Conservation (phyloP, 2,888 invertebrate genomes). For the Mellilla xanthometata region DNA sequence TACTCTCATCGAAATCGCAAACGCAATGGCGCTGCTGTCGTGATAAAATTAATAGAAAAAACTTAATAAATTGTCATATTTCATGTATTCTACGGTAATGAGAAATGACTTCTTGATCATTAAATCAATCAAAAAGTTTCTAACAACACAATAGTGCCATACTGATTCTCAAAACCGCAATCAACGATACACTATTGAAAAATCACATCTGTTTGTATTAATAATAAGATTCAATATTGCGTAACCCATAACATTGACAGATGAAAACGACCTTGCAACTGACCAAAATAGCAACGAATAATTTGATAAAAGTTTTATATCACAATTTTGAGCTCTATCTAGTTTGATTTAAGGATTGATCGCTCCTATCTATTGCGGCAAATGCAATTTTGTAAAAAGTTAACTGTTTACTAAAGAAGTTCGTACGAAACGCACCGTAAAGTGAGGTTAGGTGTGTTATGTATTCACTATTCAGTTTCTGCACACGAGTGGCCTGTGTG, state of each 20-base stretch:
- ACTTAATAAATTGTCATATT: too few relatives aligned
- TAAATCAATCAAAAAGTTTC: too few relatives aligned
- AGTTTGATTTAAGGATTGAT: slow-evolving; percentile 12
- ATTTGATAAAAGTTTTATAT: slow-evolving; percentile 8
- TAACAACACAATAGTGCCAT: background rate
- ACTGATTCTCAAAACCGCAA: slow-evolving; percentile 8
- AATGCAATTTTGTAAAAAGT: slow-evolving; percentile 24
- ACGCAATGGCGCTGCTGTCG: too few relatives aligned
- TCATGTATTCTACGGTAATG: too few relatives aligned
- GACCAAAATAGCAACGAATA: slow-evolving; percentile 16
- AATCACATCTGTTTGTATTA: slow-evolving; percentile 2
- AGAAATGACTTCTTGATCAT: too few relatives aligned
- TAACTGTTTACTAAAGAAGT: slow-evolving; percentile 38
- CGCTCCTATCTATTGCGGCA: background rate
- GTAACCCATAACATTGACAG: slow-evolving; percentile 18
- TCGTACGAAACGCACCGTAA: slow-evolving; percentile 25
- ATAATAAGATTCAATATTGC: slow-evolving; percentile 29
- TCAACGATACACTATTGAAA: slow-evolving; percentile 1
- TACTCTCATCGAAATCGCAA: too few relatives aligned
- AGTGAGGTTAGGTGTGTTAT: slow-evolving; percentile 17
- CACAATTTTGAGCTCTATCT: slow-evolving; percentile 17
- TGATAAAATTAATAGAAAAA: too few relatives aligned
- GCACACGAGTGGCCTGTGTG: background rate
- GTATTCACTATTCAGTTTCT: slow-evolving; percentile 16
- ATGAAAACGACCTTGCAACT: slow-evolving; percentile 32